Conservation (phyloP, 2,888 invertebrate species). For the Boloria euphrosyne region DNA sequence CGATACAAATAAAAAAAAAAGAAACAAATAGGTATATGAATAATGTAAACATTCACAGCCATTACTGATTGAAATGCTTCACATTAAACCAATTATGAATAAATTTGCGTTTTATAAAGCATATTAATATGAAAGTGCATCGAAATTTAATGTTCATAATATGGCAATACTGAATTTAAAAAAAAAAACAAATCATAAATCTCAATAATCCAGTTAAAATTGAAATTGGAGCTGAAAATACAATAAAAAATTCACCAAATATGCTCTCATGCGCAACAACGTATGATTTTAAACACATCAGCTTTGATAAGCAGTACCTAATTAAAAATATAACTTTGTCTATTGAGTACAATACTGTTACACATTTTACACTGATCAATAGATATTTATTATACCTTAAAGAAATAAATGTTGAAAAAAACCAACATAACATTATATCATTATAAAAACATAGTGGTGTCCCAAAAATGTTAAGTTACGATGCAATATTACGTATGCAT, state of each 20-base stretch:
- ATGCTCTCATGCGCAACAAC: too few relatives aligned
- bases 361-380: too few relatives aligned
- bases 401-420: slow-evolving; percentile 4
- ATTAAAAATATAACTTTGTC: too few relatives aligned
- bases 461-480: too few relatives aligned
- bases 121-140: slow-evolving; percentile 19
- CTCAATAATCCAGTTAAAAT: too few relatives aligned
- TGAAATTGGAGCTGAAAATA: background rate
- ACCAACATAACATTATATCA: slow-evolving; percentile 5
- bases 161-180: background rate
- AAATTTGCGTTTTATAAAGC: slow-evolving; percentile 16
- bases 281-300: too few relatives aligned
- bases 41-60: slow-evolving; percentile 8
- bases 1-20: background rate
- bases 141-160: slow-evolving; percentile 6
- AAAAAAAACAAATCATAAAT: slow-evolving; percentile 1
- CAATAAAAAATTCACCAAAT: background rate
- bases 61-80: slow-evolving; percentile 13
- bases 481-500: too few relatives aligned
- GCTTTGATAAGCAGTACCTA: too few relatives aligned
- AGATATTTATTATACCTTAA: background rate
- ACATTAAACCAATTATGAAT: slow-evolving; percentile 7
- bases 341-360: too few relatives aligned
- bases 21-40: slow-evolving; percentile 2
- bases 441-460: background rate